phyloP scores from a whole-genome alignment of 2,888 invertebrate genomes.

The Trimorus sp. region DNA sequence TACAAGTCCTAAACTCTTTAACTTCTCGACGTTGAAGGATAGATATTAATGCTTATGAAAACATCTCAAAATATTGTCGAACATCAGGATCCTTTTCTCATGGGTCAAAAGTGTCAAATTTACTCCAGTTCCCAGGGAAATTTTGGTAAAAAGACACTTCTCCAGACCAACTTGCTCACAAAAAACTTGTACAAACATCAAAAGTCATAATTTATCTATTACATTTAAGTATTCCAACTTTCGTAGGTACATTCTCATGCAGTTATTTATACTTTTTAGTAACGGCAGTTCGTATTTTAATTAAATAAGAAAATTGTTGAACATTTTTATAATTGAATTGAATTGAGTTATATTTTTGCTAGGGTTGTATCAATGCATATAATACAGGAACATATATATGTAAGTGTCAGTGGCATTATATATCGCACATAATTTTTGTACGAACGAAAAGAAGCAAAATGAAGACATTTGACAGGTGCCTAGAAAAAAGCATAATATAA shows the following conservation, averaged over 20 bases:
- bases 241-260: neutral
- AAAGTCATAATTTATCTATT: conserved; percentile 17
- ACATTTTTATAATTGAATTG: neutral
- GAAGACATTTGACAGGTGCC: conserved; percentile 39
- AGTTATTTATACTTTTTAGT: neutral
- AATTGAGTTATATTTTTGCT: neutral
- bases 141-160: conserved; percentile 23
- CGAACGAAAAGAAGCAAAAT: conserved; percentile 13
- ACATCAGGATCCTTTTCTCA: conserved; percentile 29
- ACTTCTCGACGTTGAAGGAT: neutral
- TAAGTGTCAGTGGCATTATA: conserved; percentile 14
- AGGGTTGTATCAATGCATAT: neutral
- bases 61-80: conserved; percentile 45
- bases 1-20: neutral
- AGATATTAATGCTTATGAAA: conserved; percentile 36
- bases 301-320: too few species aligned
- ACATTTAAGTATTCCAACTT: neutral
- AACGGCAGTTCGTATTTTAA: too few species aligned
- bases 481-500: conserved; percentile 34
- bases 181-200: conserved; percentile 29
- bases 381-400: neutral
- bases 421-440: conserved; percentile 26
- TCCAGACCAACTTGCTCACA: conserved; percentile 16
- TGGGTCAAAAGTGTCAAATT: conserved; percentile 34
- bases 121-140: conserved; percentile 30